These are phyloP conservation scores for Anabas testudineus DNA, from an alignment of 2,797 vertebrate genomes.

Conservation along the genomic window DNA sequence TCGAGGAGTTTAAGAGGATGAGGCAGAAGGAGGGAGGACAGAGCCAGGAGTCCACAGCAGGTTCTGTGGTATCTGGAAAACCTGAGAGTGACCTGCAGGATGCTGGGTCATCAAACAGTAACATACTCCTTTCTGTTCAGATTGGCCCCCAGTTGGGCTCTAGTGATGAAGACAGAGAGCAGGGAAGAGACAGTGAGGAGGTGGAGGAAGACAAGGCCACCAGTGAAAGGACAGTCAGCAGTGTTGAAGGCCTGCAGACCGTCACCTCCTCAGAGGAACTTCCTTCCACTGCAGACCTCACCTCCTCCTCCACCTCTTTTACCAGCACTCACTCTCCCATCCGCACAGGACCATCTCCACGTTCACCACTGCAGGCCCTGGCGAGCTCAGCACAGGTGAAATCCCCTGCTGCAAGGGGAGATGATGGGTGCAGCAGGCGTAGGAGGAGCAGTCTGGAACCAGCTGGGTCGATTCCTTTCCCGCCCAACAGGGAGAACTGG, in stretches of 20 bases:
- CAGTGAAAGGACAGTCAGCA: constrained; percentile 30
- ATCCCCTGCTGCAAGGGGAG: not conserved
- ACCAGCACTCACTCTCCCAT: constrained; percentile 77
- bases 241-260: constrained; percentile 26
- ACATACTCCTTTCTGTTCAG: not conserved
- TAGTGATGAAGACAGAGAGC: constrained; percentile 2
- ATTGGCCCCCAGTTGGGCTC: not conserved
- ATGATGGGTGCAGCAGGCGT: constrained; percentile 40
- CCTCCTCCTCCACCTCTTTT: constrained; percentile 9
- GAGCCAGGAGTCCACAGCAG: constrained; percentile 31
- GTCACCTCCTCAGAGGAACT: constrained; percentile 34
- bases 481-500: constrained; percentile 76
- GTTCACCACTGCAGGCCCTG: constrained; percentile 84
- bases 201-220: constrained; percentile 9
- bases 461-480: constrained; percentile 74
- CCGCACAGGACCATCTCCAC: constrained; percentile 87
- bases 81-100: constrained; percentile 12
- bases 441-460: constrained; percentile 74
- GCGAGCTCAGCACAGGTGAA: constrained; percentile 56
- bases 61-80: constrained; percentile 37
- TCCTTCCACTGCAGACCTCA: constrained; percentile 9
- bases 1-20: constrained; percentile 93
- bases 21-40: constrained; percentile 80
- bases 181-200: constrained; percentile 9
- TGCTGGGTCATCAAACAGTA: not conserved